Percentiles rank a stretch among this genome's conserved stretches.
Evolutionary conservation across 2,113 vertebrate species (phyloP).

Genomic region (Grallaria varia): DNA sequence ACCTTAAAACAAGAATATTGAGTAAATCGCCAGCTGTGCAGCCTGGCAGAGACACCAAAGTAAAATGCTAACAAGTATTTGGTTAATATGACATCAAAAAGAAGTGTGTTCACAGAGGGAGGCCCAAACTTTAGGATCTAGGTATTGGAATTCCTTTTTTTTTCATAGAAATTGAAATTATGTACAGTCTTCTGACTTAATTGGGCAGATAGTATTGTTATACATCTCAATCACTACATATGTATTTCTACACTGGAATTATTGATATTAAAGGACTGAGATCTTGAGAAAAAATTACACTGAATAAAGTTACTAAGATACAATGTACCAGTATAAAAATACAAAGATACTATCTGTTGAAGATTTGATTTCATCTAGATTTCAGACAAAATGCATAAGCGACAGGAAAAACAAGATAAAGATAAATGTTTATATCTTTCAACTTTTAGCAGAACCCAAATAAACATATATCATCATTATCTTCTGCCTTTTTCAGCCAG

Average conservation of each 20-base stretch:
- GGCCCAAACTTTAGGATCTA: background rate
- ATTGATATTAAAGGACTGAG: background rate
- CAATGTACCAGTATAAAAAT: background rate
- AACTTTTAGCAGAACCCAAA: slow-evolving; percentile 21
- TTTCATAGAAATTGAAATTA: background rate
- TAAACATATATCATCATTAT: slow-evolving; percentile 58
- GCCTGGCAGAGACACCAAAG: background rate
- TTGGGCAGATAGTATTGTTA: background rate
- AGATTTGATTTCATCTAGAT: slow-evolving; percentile 42
- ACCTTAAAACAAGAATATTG: background rate
- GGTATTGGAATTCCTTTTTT: background rate
- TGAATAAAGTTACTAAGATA: background rate
- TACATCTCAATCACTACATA: rapidly evolving
- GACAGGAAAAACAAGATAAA: slow-evolving; percentile 47
- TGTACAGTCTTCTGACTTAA: background rate
- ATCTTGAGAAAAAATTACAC: background rate
- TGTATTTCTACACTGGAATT: background rate
- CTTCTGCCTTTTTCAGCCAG: slow-evolving; percentile 76
- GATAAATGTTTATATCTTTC: slow-evolving; percentile 48
- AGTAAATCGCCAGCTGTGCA: background rate
- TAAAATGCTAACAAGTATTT: background rate
- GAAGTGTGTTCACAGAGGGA: background rate
- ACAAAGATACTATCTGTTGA: background rate
- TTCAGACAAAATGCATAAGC: slow-evolving; percentile 53
- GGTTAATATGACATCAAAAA: background rate